Evolutionary conservation across 2,113 vertebrate genomes (phyloP), one percentile per base, ranked within the genome.

Genomic region (Spea bombifrons): DNA sequence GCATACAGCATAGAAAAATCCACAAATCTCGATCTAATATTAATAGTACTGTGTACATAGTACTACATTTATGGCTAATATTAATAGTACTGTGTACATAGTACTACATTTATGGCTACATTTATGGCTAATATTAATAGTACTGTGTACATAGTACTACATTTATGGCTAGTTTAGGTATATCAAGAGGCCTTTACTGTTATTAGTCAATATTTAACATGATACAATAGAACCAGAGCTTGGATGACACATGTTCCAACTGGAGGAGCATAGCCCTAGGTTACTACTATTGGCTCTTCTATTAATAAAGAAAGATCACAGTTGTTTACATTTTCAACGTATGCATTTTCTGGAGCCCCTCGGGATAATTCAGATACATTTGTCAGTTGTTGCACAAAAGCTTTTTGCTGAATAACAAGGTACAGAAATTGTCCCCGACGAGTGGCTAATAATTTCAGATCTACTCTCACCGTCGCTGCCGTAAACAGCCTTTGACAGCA

Each of bases 361-460:
- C 30, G 43, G 76, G 69, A 79, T 79, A 79, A 79, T 79, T 70
- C 50, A 73, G 65, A 79, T 79, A 63, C 61, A 73, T 73, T 79
- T 79, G 76, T 78, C 68, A 78, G 59, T 71, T 78, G 68, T 66
- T 71, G 61, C 69, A 78, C 49, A 66, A 79, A 78, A 73, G 70
- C 70, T 79, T 79, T 79, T 72, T 73, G 59, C 61, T 66, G 45
- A 45, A 79, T 72, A 79, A 79, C 70, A 79, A 48, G 5, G 71
- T 65, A 73, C 48, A 79, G 63, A 79, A 73, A 73, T 79, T 79
- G 48, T 79, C 69, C 61, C 76, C 72, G 76, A 79, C 76, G 73
- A 72, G 59, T 73, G 69, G 76, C 76, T 79, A 79, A 72, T 79
- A 77, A 77, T 77, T 77, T 77, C 75, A 77, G 66, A 73, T 79